Percentiles rank a stretch among this genome's conserved stretches.
Conservation (phyloP, 1,140 invertebrate species). For the Carcinoscorpius rotundicauda region DNA sequence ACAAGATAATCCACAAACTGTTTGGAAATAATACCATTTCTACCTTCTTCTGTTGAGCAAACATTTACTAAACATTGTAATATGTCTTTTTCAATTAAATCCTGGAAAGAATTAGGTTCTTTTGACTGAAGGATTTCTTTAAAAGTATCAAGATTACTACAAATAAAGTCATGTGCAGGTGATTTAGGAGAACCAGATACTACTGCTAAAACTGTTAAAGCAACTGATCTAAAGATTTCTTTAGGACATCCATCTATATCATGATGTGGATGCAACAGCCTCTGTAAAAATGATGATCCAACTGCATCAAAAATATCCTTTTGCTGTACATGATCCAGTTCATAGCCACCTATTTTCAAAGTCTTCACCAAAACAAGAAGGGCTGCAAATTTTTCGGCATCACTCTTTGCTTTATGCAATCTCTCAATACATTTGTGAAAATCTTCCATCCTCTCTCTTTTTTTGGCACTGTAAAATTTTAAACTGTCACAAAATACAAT, state of each 20-base stretch:
- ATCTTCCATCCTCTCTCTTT: constrained; percentile 37
- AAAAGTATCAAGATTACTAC: constrained; percentile 15
- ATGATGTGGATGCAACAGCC: constrained; percentile 56
- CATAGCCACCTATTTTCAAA: constrained; percentile 26
- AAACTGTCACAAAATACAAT: background rate
- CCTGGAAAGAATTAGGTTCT: constrained; percentile 39
- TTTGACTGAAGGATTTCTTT: constrained; percentile 28
- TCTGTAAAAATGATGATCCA: constrained; percentile 66
- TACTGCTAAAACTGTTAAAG: constrained; percentile 59
- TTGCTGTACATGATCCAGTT: constrained; percentile 58
- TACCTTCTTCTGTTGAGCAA: constrained; percentile 53
- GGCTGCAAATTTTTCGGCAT: constrained; percentile 82
- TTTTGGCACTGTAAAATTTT: background rate
- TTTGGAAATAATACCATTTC: constrained; percentile 44
- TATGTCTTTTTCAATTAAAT: constrained; percentile 63
- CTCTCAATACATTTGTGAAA: constrained; percentile 68
- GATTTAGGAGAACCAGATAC: background rate
- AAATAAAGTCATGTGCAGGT: constrained; percentile 39
- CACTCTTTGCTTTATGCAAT: constrained; percentile 58
- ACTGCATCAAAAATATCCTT: constrained; percentile 75
- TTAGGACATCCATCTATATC: constrained; percentile 70
- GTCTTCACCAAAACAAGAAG: constrained; percentile 81
- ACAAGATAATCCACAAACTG: constrained; percentile 1
- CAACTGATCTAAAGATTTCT: constrained; percentile 76
- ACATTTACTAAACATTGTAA: constrained; percentile 70